phyloP scores from a whole-genome alignment of 2,888 invertebrate species.

The Allacma fusca region DNA sequence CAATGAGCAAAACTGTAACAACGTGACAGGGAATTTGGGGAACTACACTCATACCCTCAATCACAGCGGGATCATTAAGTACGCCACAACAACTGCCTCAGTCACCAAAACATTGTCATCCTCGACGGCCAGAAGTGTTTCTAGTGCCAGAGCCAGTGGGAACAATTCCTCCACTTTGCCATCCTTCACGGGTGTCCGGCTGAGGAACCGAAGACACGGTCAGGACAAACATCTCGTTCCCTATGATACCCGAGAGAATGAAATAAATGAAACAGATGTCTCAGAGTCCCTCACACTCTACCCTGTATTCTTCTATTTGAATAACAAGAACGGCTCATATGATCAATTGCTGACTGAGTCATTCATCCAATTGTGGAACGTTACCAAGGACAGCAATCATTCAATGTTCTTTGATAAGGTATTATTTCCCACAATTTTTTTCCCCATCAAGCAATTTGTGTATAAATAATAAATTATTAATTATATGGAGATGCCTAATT shows the following conservation, averaged over 20 bases:
- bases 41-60: not conserved
- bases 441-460: no score
- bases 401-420: constrained; percentile 49
- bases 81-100: constrained; percentile 48
- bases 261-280: not conserved
- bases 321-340: constrained; percentile 61
- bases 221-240: not conserved
- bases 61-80: constrained; percentile 37
- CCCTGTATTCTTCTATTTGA: constrained; percentile 61
- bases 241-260: constrained; percentile 1
- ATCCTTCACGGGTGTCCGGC: not conserved
- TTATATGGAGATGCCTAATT: no score
- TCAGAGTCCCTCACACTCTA: constrained; percentile 24
- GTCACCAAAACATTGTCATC: constrained; percentile 43
- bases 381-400: constrained; percentile 39
- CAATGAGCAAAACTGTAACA: constrained; percentile 51
- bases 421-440: not conserved
- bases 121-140: constrained; percentile 17
- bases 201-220: not conserved
- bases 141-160: not conserved
- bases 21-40: not conserved
- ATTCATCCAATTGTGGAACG: constrained; percentile 61
- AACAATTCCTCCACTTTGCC: not conserved
- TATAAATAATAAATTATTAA: no score
- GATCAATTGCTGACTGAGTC: constrained; percentile 61